These are phyloP conservation scores for Parazoanthus darwini DNA, from an alignment of 92 coral and sea anemone species.

Conservation along the genomic window DNA sequence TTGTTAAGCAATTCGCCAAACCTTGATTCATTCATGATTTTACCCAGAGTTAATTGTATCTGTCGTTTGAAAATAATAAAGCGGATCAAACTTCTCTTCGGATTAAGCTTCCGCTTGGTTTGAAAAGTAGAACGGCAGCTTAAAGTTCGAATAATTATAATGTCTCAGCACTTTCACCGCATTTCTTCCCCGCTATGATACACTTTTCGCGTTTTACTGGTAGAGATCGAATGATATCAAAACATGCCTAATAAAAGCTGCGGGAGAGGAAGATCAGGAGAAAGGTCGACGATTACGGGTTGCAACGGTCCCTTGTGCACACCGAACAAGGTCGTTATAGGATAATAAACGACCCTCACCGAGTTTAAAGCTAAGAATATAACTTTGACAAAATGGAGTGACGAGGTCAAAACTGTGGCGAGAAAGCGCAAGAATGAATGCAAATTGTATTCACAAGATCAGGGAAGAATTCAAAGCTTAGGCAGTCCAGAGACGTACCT, in stretches of 20 bases:
- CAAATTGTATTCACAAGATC: background rate
- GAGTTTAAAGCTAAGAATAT: background rate
- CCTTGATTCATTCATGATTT: background rate
- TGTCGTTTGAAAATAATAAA: background rate
- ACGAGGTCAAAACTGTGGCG: background rate
- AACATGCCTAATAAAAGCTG: conserved; percentile 20
- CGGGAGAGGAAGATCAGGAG: conserved; percentile 15
- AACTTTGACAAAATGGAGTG: background rate
- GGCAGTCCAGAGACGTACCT: background rate
- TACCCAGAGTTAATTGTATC: background rate
- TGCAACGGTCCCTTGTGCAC: background rate
- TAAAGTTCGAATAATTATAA: background rate
- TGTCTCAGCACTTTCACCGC: background rate
- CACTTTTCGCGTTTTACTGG: background rate
- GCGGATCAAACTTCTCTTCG: background rate
- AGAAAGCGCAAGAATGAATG: background rate
- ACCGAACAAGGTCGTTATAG: background rate
- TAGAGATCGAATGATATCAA: conserved; percentile 28
- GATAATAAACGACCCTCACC: background rate
- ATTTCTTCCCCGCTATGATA: background rate
- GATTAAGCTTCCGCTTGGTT: background rate
- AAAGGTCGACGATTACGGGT: background rate
- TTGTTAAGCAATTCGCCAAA: background rate
- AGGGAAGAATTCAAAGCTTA: background rate
- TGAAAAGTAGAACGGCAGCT: background rate